Evolutionary conservation across 2,888 invertebrate species (phyloP), one percentile per base, ranked within the genome.

Genomic region (Noctua fimbriata): DNA sequence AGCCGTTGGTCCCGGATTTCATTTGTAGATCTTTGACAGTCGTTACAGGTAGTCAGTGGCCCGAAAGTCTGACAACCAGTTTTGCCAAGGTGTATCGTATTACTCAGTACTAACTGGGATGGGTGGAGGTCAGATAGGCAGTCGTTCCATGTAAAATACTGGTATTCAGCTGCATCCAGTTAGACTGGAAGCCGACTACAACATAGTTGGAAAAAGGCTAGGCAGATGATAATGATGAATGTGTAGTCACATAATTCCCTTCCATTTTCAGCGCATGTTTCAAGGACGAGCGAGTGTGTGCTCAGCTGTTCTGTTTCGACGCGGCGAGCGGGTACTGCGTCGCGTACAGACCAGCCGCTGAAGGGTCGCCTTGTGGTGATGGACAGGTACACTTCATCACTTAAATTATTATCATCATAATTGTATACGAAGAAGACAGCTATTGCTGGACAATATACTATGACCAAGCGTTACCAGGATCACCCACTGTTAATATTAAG

Each of bases 241-340:
- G 6, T 71, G 58, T 60, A 28, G 18, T 28, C 0, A 63, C 5
- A 47, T 32, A 12, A 32, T 32, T 28, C 49, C 63, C 14, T 67
- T 14, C 28, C 3, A 63, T 67, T 73, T 86, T 67, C 97, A 98
- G 99, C 86, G 97, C 97, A 81, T 97, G 97, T 93, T 97, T 97
- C 94, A 99, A 99, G 97, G 99, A 99, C 94, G 99, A 99, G 95
- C 97, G 99, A 66, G 99, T 99, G 47, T 99, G 99, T 94, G 99
- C 99, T 52, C 99, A 99, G 96, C 97, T 99, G 87, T 99, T 99
- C 97, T 99, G 99, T 94, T 99, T 99, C 94, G 99, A 99, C 96
- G 98, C 99, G 63, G 98, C 98, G 83, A 99, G 99, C 89, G 99
- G 99, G 47, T 99, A 99, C 96, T 99, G 99, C 96, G 99, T 99